Base-by-base conservation (phyloP, 2,797 vertebrate genomes). In the Arctocebus calabarensis region DNA sequence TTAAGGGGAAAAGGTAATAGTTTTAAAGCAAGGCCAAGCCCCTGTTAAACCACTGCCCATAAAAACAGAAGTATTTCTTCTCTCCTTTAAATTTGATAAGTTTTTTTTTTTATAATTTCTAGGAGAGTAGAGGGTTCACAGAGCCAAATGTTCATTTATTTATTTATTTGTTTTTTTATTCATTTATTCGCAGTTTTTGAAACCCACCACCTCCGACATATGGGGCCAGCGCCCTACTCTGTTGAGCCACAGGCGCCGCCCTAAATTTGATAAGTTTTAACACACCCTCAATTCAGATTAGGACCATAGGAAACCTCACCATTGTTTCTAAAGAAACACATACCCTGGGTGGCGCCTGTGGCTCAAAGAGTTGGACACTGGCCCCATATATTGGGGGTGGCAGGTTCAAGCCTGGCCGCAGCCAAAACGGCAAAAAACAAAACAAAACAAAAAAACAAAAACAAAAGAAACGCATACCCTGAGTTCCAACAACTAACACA, bases 261-360 rank as follows among this genome's bases (percentile, higher is more conserved):
- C n/a, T 68, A 62, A 84, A 64, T 45, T 75, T 82, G 89, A 71
- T 71, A 45, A 64, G 23, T 57, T 79, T 82, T 73, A 93, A 90
- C 48, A 78, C 3, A 85, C 14, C 23, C 34, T 92, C 52, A 88
- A 92, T 17, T 68, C 14, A 81, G 29, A 85, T 74, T 68, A 43
- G 59, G n/a, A 93, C 9, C 74, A 40, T 2, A 84, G 29, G 68
- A 88, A 91, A 85, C 45, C n/a, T 89, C 64, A 94, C 62, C 11
- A 70, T 2, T 62, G 90, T 62, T 86, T 79, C 86, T 73, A 55
- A 8, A 92, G 48, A 64, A n/a, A 62, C 23, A 84, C 12, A 94
- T 40, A 94, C 68, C 64, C 13, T 79, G 48, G 48, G 48, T 13
- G 13, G 48, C 13, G 13, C 13, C 48, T 48, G 48, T 52, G 48